Conservation (phyloP, 2,113 vertebrate genomes). For the Hemiscyllium ocellatum region DNA sequence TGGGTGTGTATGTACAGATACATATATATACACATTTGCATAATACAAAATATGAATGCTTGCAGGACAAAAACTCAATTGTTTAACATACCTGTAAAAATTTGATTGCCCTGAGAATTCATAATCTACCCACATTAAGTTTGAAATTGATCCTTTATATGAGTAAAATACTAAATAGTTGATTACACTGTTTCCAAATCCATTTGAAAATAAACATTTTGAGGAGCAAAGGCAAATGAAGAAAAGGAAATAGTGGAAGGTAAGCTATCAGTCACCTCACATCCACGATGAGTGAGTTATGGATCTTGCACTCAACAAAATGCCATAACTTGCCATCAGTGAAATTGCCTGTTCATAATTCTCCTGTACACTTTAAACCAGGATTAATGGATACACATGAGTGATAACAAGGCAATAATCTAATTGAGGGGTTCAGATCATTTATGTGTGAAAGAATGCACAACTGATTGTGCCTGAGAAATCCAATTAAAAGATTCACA, state of each 20-base stretch:
- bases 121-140: not conserved
- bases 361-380: not conserved
- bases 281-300: not conserved
- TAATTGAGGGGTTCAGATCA: constrained; percentile 9
- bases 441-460: not conserved
- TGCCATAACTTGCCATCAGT: not conserved
- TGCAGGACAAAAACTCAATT: not conserved
- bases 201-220: not conserved
- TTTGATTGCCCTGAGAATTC: not conserved
- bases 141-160: not conserved
- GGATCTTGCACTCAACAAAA: not conserved
- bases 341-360: not conserved
- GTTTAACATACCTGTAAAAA: not conserved
- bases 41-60: not conserved
- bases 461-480: not conserved
- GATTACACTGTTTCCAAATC: not conserved
- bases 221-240: not conserved
- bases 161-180: not conserved
- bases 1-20: not conserved
- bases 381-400: not conserved
- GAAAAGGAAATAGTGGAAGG: not conserved
- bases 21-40: not conserved
- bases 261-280: not conserved
- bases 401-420: constrained; percentile 7
- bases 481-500: constrained; percentile 1